Conservation (phyloP, 2,888 invertebrate genomes). For the Caenorhabditis sp. region DNA sequence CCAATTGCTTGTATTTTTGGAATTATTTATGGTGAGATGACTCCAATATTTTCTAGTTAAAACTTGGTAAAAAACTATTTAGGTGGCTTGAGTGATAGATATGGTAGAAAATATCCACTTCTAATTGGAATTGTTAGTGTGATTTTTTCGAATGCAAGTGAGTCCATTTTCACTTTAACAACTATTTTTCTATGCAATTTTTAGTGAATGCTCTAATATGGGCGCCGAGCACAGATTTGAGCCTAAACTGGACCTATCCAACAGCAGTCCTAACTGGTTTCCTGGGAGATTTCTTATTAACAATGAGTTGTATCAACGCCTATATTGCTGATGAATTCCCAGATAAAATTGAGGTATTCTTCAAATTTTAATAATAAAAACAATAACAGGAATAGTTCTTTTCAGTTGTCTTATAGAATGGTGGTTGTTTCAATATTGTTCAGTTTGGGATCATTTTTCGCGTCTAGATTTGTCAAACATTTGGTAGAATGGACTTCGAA, state of each 20-base stretch:
- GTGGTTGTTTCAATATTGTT: constrained; percentile 63
- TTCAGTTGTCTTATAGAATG: constrained; percentile 65
- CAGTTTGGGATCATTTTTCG: constrained; percentile 57
- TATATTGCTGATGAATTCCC: constrained; percentile 64
- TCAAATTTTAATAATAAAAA: background rate
- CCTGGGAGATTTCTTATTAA: constrained; percentile 61
- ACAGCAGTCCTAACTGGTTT: constrained; percentile 52
- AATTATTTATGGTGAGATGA: constrained; percentile 59
- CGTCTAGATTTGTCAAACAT: constrained; percentile 51
- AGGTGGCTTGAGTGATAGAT: constrained; percentile 62
- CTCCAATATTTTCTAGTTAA: no score
- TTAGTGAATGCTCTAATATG: constrained; percentile 57
- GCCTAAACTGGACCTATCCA: constrained; percentile 50
- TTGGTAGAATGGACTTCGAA: constrained; percentile 48
- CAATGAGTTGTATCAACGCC: constrained; percentile 67
- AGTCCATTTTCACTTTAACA: constrained; percentile 1
- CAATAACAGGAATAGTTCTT: no score
- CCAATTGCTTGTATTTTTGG: constrained; percentile 64
- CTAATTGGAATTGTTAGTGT: constrained; percentile 56
- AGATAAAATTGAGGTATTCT: constrained; percentile 52
- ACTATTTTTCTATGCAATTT: constrained; percentile 4
- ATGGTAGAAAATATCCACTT: constrained; percentile 59
- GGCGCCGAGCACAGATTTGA: constrained; percentile 56
- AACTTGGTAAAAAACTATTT: no score
- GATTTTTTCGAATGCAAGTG: constrained; percentile 54